These are phyloP conservation scores for Caenorhabditis tropicalis DNA, from an alignment of 1,140 invertebrate genomes.

Conservation along the genomic window DNA sequence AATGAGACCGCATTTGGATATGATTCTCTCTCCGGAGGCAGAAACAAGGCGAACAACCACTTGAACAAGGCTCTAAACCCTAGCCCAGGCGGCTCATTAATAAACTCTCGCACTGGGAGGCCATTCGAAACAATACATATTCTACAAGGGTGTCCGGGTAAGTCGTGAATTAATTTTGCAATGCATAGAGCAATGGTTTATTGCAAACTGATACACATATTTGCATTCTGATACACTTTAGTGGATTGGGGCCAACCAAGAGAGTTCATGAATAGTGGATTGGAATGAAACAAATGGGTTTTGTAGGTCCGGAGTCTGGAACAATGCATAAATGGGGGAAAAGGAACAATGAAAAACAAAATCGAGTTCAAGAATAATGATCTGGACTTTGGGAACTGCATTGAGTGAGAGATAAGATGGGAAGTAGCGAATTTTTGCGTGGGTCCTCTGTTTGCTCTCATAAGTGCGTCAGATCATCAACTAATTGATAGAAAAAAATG, in stretches of 20 bases:
- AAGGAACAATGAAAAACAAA: neutral
- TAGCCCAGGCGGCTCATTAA: constrained; percentile 42
- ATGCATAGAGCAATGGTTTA: neutral
- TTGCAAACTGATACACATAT: neutral
- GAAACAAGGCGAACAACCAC: constrained; percentile 5
- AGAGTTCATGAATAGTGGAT: constrained; percentile 2
- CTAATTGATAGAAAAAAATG: neutral
- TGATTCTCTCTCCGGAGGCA: neutral
- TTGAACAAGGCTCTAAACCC: constrained; percentile 32
- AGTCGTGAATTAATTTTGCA: neutral
- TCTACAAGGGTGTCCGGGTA: neutral
- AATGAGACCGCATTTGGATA: neutral
- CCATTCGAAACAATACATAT: constrained; percentile 13
- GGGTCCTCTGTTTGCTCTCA: constrained; percentile 8
- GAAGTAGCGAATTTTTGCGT: constrained; percentile 37
- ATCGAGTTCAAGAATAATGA: neutral
- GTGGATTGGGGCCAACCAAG: neutral
- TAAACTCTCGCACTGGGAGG: constrained; percentile 41
- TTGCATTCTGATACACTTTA: constrained; percentile 7
- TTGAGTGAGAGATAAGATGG: neutral
- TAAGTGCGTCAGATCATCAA: constrained; percentile 33
- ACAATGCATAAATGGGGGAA: neutral
- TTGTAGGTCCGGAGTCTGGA: neutral
- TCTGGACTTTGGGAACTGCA: neutral
- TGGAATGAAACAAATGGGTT: neutral